Base-by-base conservation (phyloP, 2,888 invertebrate genomes). In the Amblyjoppa proteus region DNA sequence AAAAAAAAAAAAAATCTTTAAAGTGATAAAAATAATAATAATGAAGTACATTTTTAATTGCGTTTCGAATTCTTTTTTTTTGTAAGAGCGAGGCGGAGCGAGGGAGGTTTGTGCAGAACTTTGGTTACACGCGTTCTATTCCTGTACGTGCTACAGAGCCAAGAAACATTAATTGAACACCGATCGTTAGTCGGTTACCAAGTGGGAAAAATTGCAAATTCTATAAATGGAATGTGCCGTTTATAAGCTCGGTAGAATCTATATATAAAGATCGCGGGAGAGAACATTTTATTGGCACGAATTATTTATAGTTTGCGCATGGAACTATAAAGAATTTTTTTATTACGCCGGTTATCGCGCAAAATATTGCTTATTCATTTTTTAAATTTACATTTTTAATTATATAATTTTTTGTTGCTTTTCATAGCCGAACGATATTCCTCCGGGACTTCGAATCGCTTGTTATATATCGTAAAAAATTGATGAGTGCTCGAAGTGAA, bases 101-200 rank as follows among this genome's bases (percentile, higher is more conserved):
- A 25, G 58, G 58, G 28, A 58, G 13, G 7, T 58, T 20, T 31
- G 3, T 13, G 13, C 0, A 11, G 61, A 28, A 3, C 20, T 31
- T 5, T 61, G 4, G 7, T 2, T 16, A 61, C 13, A 16, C 16
- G 31, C 16, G 16, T 13, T 61, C 11, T 31, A 28, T 61, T 28
- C 28, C 11, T 16, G 28, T 31, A 16, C 16, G 28, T 31, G 25
- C 16, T 16, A 5, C 4, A 13, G 28, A 61, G 61, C 3, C 61
- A 25, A 61, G 61, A 31, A 31, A 61, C 31, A 20, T 61, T 28
- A 61, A 61, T 61, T 25, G 28, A 61, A 31, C 28, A 3, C 61
- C 61, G 61, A 61, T 61, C 28, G 61, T 61, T 28, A 11, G 25
- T 11, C 61, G 61, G 31, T 61, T 61, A 61, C 61, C 28, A 25